Conservation (phyloP, 2,888 invertebrate species). For the Masnerella sp. region DNA sequence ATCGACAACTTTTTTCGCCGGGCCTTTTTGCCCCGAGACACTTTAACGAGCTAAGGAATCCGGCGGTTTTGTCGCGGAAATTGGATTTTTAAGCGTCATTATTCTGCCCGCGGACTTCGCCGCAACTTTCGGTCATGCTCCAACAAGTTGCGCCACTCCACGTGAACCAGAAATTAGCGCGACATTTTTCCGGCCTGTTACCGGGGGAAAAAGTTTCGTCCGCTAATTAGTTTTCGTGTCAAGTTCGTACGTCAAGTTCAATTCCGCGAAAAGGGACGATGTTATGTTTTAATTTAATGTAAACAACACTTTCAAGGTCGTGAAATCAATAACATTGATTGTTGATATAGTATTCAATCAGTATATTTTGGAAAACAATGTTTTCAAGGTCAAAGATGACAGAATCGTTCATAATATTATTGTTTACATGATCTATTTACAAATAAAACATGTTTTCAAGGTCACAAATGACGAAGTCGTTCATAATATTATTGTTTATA, state of each 20-base stretch:
- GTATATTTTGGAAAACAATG: neutral
- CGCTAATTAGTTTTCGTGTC: slow-evolving; percentile 36
- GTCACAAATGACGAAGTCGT: too few species aligned
- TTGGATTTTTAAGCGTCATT: slow-evolving; percentile 30
- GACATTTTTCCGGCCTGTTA: slow-evolving; percentile 13
- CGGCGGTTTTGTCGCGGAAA: slow-evolving; percentile 28
- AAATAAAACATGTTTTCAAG: neutral
- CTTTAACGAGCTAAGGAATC: slow-evolving; percentile 23
- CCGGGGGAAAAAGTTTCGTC: slow-evolving; percentile 35
- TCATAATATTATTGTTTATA: too few species aligned
- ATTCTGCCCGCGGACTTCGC: neutral
- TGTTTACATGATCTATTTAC: neutral
- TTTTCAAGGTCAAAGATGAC: neutral
- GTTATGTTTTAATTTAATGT: too few species aligned
- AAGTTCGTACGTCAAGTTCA: slow-evolving; percentile 16
- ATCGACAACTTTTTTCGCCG: slow-evolving; percentile 25
- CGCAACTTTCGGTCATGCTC: slow-evolving; percentile 23
- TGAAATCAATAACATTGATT: too few species aligned
- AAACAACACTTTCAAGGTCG: neutral
- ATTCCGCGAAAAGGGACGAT: too few species aligned
- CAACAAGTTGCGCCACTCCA: slow-evolving; percentile 30
- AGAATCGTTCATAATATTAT: too few species aligned
- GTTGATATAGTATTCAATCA: too few species aligned
- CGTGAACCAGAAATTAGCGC: slow-evolving; percentile 19
- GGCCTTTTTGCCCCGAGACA: slow-evolving; percentile 6